Evolutionary conservation across 2,113 vertebrate species (phyloP), one percentile per base, ranked within the genome.

Genomic region (Onychorhynchus coronatus): DNA sequence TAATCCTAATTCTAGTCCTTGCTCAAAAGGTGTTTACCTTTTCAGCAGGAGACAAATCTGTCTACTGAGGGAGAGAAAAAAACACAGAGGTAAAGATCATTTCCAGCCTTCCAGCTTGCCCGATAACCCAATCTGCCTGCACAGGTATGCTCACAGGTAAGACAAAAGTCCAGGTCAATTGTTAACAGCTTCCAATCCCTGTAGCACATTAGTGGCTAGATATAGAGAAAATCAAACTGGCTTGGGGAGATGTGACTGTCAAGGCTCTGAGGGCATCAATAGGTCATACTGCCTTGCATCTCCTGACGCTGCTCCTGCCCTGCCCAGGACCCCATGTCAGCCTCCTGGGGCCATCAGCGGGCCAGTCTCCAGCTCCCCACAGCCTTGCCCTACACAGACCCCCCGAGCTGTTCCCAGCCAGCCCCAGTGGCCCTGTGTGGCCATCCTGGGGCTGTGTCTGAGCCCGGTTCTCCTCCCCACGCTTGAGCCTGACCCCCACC

Each of bases 341-440:
- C 18, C 22, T 6, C 47, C 28, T 22, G 9, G 28, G 17, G 24
- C 63, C 28, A 3, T 5, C 46, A 61, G 13, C 19, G 33, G 11
- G 14, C 10, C 3, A 0, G 9, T 16, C 24, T 56, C 27, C n/a
- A 55, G 39, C 6, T 53, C 11, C 39, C 24, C 14, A 23, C 35
- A 63, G 49, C 28, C 33, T 14, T 50, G 61, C 25, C 23, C 15
- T 23, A 27, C 44, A 52, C 3, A 7, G 37, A 13, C 5, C 3
- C 18, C 10, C 33, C 0, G 1, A 4, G 22, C 27, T 5, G 0
- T 24, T 11, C 37, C 37, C 42, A 1, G 20, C 22, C 71, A 58
- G 33, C 50, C 8, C 13, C 35, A 20, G 5, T 0, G 0, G 31
- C 27, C 41, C 77, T 20, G 12, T 46, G 20, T 2, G 1, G 50